Evolutionary conservation across 2,797 vertebrate species (phyloP), one percentile per base, ranked within the genome.

Genomic region (Rhynchonycteris naso): DNA sequence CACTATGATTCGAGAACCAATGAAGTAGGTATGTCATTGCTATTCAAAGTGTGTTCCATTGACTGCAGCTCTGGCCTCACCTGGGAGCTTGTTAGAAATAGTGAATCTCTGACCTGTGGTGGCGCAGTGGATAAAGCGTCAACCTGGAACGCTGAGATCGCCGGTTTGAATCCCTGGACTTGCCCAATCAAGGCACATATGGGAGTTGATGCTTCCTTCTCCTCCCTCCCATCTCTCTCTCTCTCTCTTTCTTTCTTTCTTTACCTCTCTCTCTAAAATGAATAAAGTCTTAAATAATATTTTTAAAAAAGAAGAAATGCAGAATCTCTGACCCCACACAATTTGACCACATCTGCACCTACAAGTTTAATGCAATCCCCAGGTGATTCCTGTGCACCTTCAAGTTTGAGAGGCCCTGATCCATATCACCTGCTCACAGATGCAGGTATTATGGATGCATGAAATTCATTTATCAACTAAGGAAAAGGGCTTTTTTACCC

Each of bases 31-130:
- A 3, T 7, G 19, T 54, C 2, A 12, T 13, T 14, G 43, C 30
- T 85, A 5, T 7, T 71, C 71, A 14, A 28, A 11, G 13, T 22
- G 22, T 4, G 9, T 30, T 9, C 80, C 68, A 12, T 26, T 76
- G 56, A 66, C 4, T 0, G 1, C 0, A 1, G 52, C 38, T 21
- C 58, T 13, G 9, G 54, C 59, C 22, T 79, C 26, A 24, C 30
- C 13, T 8, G 28, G 81, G 16, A 66, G 16, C 33, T 71, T 50
- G 43, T 86, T 30, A 35, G 58, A 79, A 68, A n/a, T 2, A 11
- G n/a, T 43, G 80, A 18, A 2, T 76, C 58, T 63, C 47, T 33
- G 56, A 47, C 24, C 52, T 43, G 43, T 43, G 8, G 43, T 43
- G 43, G 43, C 43, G 5, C 43, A 5, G 5, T 43, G 43, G 43